A percentile compares a stretch with the other conserved stretches of the same genome.
Evolutionary conservation across 2,888 invertebrate genomes (phyloP).

Genomic region (Craniophora ligustri): DNA sequence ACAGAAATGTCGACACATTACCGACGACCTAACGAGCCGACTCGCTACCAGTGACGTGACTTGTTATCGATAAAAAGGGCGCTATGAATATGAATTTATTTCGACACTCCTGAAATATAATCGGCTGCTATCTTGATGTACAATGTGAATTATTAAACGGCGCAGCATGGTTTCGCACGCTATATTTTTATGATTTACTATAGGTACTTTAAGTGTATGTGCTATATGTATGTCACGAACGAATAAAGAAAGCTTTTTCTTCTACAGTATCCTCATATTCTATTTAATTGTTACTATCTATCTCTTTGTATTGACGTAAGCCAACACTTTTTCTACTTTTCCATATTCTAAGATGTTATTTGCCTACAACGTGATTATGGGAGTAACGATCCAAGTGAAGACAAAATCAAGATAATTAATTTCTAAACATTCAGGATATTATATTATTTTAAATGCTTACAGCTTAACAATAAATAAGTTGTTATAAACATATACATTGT

Average conservation of each 20-base stretch:
- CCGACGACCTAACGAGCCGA: conserved; percentile 70
- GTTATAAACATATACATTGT: conserved; percentile 7
- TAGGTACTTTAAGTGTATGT: conserved; percentile 8
- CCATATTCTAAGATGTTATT: no score
- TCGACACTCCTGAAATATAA: conserved; percentile 57
- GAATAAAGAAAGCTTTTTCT: conserved; percentile 23
- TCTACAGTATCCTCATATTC: no score
- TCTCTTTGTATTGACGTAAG: no score
- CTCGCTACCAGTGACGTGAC: conserved; percentile 61
- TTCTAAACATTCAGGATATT: no score
- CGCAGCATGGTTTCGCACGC: conserved; percentile 57
- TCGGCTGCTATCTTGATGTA: conserved; percentile 55
- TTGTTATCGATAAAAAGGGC: conserved; percentile 59
- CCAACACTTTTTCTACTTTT: no score
- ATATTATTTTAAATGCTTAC: no score
- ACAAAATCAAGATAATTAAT: no score
- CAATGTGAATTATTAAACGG: conserved; percentile 57
- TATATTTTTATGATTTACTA: conserved; percentile 53
- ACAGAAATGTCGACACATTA: conserved; percentile 75
- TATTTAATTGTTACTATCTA: no score
- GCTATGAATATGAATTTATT: conserved; percentile 63
- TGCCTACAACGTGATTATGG: no score
- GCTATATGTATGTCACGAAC: conserved; percentile 5
- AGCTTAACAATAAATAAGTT: not conserved
- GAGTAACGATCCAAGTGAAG: no score